These are phyloP conservation scores for Drosophila borealis DNA, from an alignment of 2,888 invertebrate species.

Conservation along the genomic window DNA sequence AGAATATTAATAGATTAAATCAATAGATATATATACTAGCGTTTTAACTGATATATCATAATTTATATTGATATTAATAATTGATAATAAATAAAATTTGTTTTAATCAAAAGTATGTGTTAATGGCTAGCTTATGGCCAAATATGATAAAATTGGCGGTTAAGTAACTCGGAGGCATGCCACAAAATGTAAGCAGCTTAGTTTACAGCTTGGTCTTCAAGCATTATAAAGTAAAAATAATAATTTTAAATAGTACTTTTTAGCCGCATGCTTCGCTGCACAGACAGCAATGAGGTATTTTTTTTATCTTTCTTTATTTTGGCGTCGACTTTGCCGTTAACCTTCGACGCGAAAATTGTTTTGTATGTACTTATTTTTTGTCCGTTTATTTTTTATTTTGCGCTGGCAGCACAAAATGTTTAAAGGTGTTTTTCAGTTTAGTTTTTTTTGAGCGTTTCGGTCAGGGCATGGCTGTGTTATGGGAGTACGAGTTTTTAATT, in stretches of 20 bases:
- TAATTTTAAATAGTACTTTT: conserved; percentile 58
- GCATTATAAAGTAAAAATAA: conserved; percentile 52
- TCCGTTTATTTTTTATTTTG: conserved; percentile 11
- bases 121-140: conserved; percentile 32
- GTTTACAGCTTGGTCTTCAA: conserved; percentile 23
- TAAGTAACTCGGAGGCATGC: conserved; percentile 24
- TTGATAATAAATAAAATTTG: background rate
- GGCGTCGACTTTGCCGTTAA: conserved; percentile 58
- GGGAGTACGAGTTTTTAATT: conserved; percentile 54
- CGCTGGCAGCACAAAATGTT: conserved; percentile 13
- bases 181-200: conserved; percentile 39
- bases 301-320: conserved; percentile 40
- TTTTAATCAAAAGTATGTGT: conserved; percentile 42
- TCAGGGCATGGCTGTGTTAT: conserved; percentile 52
- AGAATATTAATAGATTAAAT: background rate
- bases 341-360: conserved; percentile 67
- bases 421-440: conserved; percentile 17
- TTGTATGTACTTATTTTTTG: conserved; percentile 45
- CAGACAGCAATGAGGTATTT: conserved; percentile 47
- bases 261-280: conserved; percentile 63
- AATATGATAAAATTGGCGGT: conserved; percentile 14
- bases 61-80: background rate
- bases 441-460: conserved; percentile 34
- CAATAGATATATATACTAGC: background rate
- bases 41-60: background rate